Evolutionary conservation across 2,113 vertebrate genomes (phyloP).

Genomic region (Erpornis zantholeuca): DNA sequence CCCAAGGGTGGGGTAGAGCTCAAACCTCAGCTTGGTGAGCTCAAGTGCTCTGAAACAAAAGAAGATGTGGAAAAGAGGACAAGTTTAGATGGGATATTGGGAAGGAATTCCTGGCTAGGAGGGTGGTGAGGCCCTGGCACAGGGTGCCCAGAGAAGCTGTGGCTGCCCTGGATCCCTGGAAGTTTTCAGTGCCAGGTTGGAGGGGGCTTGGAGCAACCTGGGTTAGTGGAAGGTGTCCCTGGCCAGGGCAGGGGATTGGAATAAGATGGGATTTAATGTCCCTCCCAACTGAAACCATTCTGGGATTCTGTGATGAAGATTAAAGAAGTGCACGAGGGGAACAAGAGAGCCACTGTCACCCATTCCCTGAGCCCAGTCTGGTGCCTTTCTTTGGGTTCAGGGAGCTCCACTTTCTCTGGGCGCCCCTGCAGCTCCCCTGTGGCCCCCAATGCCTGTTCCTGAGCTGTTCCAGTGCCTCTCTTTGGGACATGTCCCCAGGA

Average conservation of each 20-base stretch:
- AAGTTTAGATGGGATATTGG: background rate
- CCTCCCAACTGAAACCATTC: background rate
- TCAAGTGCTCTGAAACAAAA: background rate
- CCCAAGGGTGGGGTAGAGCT: background rate
- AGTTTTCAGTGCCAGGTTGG: background rate
- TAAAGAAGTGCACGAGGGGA: background rate
- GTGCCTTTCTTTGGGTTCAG: background rate
- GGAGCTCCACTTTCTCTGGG: background rate
- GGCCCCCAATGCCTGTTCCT: background rate
- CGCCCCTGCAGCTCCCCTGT: background rate
- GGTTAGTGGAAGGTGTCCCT: background rate
- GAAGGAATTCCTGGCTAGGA: background rate
- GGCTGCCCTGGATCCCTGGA: background rate
- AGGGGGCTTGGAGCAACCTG: fast-evolving
- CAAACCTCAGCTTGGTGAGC: background rate
- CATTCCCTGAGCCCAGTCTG: background rate
- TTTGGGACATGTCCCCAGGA: background rate
- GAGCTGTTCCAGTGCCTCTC: background rate
- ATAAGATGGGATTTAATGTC: background rate
- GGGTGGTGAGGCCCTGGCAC: background rate
- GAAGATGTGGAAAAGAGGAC: background rate
- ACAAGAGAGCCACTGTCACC: background rate
- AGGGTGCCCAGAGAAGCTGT: background rate
- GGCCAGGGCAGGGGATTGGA: background rate
- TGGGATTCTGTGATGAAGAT: background rate